Evolutionary conservation across 2,888 invertebrate genomes (phyloP), one percentile per base, ranked within the genome.

Genomic region (Lepidochitona cinerea): DNA sequence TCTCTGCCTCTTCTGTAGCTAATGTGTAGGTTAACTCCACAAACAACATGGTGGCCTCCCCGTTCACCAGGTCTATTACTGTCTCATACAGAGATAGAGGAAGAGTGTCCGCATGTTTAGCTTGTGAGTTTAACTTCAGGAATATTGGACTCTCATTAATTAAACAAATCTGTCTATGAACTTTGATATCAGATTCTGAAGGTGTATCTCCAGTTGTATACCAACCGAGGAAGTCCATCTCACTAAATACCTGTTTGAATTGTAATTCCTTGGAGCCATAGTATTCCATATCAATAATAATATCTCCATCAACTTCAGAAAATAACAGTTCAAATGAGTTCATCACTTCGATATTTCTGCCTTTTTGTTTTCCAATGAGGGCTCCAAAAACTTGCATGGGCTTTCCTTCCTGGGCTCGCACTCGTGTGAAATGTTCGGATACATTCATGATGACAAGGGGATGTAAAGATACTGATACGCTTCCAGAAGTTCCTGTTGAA

Each of bases 391-490:
- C 96, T 92, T 96, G 95, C 87, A 95, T 94, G 53, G 95, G 94
- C 37, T 94, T 94, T n/a, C 96, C 96, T 90, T 96, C 96, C 90
- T 99, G 98, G 0, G 98, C 98, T 79, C 96, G 92, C 74, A 96
- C 94, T 81, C 99, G 93, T 0, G 99, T 99, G 97, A 98, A 99
- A 88, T 99, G 99, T 91, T 99, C 99, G 0, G 98, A 98, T 78
- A 99, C 95, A 90, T 99, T 99, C 97, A 99, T 98, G 77, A 99
- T 96, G 53, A 99, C 99, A 71, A 99, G 92, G 0, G 98, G 98
- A 92, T 98, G 98, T 49, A 99, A 92, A 0, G 97, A 97, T 35
- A 97, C 95, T 0, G 97, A 96, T 1, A 98, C 96, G 52, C 97
- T 97, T n/a, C 96, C 97, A 0, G 95, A 94, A 9, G 95, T 95